Percentiles rank a stretch among this genome's conserved stretches.
Conservation (phyloP, 2,113 vertebrate species). For the Cromileptes altivelis region DNA sequence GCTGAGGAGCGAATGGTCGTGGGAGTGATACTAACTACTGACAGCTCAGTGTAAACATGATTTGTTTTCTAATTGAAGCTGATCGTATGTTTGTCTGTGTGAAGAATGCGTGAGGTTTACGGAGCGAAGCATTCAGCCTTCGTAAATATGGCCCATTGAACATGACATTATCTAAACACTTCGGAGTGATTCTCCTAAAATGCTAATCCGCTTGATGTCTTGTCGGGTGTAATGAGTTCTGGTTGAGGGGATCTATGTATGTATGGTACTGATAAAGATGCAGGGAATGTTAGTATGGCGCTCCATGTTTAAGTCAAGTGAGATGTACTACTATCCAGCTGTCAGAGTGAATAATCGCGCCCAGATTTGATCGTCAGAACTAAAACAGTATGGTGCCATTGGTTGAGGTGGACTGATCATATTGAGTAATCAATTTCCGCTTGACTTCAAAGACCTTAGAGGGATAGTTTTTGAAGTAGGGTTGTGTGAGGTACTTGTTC, state of each 20-base stretch:
- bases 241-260: slow-evolving; percentile 16
- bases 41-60: slow-evolving; percentile 85
- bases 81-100: not conserved
- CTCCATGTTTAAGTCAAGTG: slow-evolving; percentile 23
- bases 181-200: not conserved
- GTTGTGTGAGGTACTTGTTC: too few relatives aligned
- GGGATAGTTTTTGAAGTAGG: too few relatives aligned
- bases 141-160: not conserved
- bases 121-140: not conserved
- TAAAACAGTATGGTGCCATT: slow-evolving; percentile 11
- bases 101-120: not conserved
- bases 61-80: slow-evolving; percentile 8
- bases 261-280: slow-evolving; percentile 23
- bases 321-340: slow-evolving; percentile 32
- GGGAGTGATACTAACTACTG: slow-evolving; percentile 86
- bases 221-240: slow-evolving; percentile 19
- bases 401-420: not conserved
- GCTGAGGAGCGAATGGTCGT: slow-evolving; percentile 88
- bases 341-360: slow-evolving; percentile 19
- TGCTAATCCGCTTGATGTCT: slow-evolving; percentile 3
- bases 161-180: slow-evolving; percentile 21
- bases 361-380: slow-evolving; percentile 20
- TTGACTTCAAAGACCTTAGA: not conserved
- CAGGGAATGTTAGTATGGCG: slow-evolving; percentile 21
- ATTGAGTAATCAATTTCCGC: not conserved